Conservation (phyloP, 2,113 vertebrate species). For the Rallus limicola region DNA sequence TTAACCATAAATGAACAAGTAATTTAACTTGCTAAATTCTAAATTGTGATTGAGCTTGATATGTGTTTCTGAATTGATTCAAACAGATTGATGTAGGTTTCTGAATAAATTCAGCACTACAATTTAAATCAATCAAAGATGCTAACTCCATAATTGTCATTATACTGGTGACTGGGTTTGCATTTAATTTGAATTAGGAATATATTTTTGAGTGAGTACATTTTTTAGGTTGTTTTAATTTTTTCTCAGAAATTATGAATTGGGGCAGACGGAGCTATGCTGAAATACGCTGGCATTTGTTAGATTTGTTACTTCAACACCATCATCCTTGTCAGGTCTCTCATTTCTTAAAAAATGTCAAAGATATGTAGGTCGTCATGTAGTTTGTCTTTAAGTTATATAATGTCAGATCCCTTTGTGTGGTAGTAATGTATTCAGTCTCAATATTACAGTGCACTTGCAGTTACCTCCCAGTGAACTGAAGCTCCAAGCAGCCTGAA, state of each 20-base stretch:
- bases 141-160: background rate
- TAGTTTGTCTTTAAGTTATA: background rate
- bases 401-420: background rate
- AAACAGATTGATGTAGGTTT: background rate
- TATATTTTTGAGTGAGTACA: background rate
- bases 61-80: conserved; percentile 11
- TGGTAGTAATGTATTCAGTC: background rate
- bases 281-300: background rate
- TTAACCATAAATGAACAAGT: conserved; percentile 9
- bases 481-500: background rate
- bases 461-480: background rate
- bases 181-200: background rate
- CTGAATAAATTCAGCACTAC: background rate
- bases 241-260: background rate
- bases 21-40: conserved; percentile 12
- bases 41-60: conserved; percentile 4
- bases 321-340: background rate
- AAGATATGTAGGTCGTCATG: background rate
- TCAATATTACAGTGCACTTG: accelerated
- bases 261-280: background rate
- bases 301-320: background rate
- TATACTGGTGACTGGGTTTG: background rate
- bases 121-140: background rate
- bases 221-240: background rate
- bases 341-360: background rate